A percentile compares a stretch with the other conserved stretches of the same genome.
These are phyloP conservation scores for Rotaria socialis DNA, from an alignment of 2,888 invertebrate genomes.

Conservation along the genomic window DNA sequence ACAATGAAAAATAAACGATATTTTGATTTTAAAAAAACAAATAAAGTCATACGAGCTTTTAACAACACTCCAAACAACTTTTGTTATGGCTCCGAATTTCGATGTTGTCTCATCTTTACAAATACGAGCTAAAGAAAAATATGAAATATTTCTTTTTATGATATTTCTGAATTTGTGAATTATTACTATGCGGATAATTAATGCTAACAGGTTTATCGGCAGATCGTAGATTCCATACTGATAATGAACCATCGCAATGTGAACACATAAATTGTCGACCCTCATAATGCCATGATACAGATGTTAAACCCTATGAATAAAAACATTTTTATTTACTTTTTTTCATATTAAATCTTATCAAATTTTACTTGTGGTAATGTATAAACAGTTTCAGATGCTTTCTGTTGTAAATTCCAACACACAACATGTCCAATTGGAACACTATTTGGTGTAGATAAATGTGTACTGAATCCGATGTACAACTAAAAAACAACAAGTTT, in stretches of 20 bases:
- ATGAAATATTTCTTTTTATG: neutral
- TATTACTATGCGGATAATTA: slow-evolving; percentile 83
- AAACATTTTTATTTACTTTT: slow-evolving; percentile 58
- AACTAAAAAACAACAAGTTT: slow-evolving; percentile 65
- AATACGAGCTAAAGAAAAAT: slow-evolving; percentile 3
- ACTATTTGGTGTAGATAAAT: slow-evolving; percentile 70
- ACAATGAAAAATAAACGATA: neutral
- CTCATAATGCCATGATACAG: slow-evolving; percentile 92
- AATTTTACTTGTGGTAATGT: slow-evolving; percentile 50
- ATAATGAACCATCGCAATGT: slow-evolving; percentile 88
- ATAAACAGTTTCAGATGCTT: slow-evolving; percentile 71
- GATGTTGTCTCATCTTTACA: neutral
- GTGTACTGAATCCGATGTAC: slow-evolving; percentile 47
- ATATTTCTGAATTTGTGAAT: no score
- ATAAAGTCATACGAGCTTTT: neutral
- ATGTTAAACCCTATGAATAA: slow-evolving; percentile 65
- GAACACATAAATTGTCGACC: slow-evolving; percentile 90
- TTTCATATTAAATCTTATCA: slow-evolving; percentile 7
- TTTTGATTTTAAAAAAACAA: neutral
- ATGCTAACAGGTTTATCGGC: slow-evolving; percentile 74
- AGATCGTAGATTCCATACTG: slow-evolving; percentile 80
- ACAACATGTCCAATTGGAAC: slow-evolving; percentile 89
- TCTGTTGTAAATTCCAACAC: slow-evolving; percentile 86
- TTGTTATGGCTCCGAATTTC: neutral
- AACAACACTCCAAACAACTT: slow-evolving; percentile 38